Conservation (phyloP, 2,113 vertebrate genomes). For the Pteruthius melanotis region DNA sequence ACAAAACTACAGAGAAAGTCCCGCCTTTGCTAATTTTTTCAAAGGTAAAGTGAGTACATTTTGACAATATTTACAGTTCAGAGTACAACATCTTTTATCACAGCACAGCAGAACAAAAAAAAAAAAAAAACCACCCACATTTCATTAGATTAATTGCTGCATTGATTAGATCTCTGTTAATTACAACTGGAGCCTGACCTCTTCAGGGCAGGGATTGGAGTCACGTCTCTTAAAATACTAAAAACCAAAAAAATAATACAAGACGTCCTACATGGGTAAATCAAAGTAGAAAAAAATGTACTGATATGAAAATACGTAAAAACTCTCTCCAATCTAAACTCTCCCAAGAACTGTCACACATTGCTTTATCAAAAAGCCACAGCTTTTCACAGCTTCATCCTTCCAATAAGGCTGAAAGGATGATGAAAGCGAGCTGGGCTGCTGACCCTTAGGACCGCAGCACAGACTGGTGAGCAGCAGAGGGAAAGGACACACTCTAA, state of each 20-base stretch:
- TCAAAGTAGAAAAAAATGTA: not conserved
- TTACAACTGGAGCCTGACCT: not conserved
- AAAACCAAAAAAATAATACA: not conserved
- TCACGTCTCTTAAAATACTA: not conserved
- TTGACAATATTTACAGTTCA: conserved; percentile 39
- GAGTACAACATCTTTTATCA: not conserved
- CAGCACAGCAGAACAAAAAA: not conserved
- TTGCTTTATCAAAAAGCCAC: not conserved
- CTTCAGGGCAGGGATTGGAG: not conserved
- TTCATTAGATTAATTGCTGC: not conserved
- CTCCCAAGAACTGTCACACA: not conserved
- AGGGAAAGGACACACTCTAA: not conserved
- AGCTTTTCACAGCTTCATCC: not conserved
- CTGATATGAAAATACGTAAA: not conserved
- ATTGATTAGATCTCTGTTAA: not conserved
- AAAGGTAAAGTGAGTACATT: not conserved
- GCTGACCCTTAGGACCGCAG: not conserved
- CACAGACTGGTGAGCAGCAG: not conserved
- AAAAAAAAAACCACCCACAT: not conserved
- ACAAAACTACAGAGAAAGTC: not conserved
- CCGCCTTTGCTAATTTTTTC: not conserved
- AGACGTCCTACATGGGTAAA: not conserved
- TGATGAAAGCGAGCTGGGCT: not conserved
- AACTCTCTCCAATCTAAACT: not conserved
- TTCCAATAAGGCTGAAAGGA: not conserved